These are phyloP conservation scores for Epinotia brunnichana DNA, from an alignment of 2,888 invertebrate species.

Conservation along the genomic window DNA sequence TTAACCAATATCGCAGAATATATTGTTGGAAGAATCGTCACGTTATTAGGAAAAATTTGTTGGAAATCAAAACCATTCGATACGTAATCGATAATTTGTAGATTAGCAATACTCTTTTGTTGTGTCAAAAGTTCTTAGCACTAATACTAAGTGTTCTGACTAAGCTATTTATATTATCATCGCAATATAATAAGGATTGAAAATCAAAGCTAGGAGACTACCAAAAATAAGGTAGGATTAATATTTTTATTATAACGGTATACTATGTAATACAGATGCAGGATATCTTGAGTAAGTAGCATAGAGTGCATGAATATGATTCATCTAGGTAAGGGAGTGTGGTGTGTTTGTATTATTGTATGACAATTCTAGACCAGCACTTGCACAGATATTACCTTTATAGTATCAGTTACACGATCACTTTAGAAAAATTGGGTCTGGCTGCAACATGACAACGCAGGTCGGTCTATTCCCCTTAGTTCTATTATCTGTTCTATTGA, in stretches of 20 bases:
- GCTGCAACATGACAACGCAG: not conserved
- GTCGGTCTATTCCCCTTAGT: too few species aligned
- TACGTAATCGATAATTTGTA: conserved; percentile 29
- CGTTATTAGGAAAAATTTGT: conserved; percentile 13
- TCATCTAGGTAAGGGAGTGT: conserved; percentile 54
- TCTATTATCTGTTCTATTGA: too few species aligned
- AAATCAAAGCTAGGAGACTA: conserved; percentile 72
- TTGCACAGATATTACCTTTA: conserved; percentile 23
- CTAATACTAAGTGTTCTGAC: conserved; percentile 18
- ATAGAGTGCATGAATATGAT: conserved; percentile 66
- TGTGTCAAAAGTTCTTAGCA: conserved; percentile 17
- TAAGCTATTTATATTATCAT: conserved; percentile 33
- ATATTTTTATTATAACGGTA: conserved; percentile 59
- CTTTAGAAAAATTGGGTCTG: not conserved
- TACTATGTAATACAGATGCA: conserved; percentile 66
- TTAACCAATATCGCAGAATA: conserved; percentile 6
- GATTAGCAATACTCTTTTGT: conserved; percentile 34
- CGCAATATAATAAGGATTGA: conserved; percentile 35
- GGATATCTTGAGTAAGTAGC: conserved; percentile 58
- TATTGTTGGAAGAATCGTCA: conserved; percentile 2
- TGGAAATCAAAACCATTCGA: conserved; percentile 3
- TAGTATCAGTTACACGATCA: conserved; percentile 25
- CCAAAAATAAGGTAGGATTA: conserved; percentile 72
- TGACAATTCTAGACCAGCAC: conserved; percentile 17
- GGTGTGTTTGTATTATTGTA: conserved; percentile 43